A percentile compares a stretch with the other conserved stretches of the same genome.
Evolutionary conservation across 1,140 invertebrate genomes (phyloP).

Genomic region (Brachionus angularis): DNA sequence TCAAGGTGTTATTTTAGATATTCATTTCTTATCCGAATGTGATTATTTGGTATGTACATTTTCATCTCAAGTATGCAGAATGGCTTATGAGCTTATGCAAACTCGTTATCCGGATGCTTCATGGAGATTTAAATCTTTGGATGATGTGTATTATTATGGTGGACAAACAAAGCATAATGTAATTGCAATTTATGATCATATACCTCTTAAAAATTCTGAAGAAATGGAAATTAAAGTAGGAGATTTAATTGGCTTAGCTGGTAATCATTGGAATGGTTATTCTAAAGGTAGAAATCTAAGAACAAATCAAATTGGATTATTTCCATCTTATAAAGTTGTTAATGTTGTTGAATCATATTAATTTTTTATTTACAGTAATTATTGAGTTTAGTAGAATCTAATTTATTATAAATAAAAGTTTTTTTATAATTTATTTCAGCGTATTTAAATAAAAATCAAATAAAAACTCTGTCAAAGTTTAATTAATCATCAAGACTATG

Average conservation of each 20-base stretch:
- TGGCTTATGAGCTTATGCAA: conserved; percentile 96
- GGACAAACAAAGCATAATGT: conserved; percentile 85
- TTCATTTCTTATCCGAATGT: conserved; percentile 76
- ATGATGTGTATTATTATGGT: conserved; percentile 95
- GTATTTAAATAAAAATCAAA: too few species aligned
- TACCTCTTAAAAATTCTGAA: conserved; percentile 60
- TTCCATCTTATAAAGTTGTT: conserved; percentile 58
- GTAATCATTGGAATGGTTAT: conserved; percentile 95
- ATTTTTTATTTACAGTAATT: too few species aligned
- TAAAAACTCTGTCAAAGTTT: too few species aligned
- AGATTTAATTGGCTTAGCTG: conserved; percentile 83
- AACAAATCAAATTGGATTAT: conserved; percentile 64
- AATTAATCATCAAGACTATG: too few species aligned
- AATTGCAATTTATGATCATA: conserved; percentile 72
- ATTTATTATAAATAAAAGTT: too few species aligned
- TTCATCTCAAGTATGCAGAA: conserved; percentile 89
- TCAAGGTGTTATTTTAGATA: conserved; percentile 82
- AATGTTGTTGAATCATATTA: conserved; percentile 9
- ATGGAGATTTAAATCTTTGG: conserved; percentile 76
- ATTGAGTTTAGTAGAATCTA: too few species aligned
- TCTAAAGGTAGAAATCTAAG: conserved; percentile 76
- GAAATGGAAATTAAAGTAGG: conserved; percentile 73
- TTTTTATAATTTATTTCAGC: too few species aligned
- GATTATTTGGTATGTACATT: conserved; percentile 93
- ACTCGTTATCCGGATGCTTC: conserved; percentile 77